Base-by-base conservation (phyloP, 1,140 invertebrate genomes). In the Drosophila tsacasi region DNA sequence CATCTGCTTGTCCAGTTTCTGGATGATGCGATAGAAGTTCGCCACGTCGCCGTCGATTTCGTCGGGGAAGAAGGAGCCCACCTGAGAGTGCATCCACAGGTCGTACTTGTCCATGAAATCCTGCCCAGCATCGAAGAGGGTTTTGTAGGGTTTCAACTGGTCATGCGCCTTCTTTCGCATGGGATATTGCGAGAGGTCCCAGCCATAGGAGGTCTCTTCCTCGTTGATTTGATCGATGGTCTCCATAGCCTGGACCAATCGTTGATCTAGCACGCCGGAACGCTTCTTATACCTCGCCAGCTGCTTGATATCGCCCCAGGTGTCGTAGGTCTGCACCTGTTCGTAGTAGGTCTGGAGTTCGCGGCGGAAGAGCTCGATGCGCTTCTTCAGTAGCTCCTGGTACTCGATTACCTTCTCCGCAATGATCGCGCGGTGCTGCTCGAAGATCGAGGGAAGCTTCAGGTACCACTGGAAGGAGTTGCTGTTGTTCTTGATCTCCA, bases 161-260 rank as follows among this genome's bases (percentile, higher is more conserved):
- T 97, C 97, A 66, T 95, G 95, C 2, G 95, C 94, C 87, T 95
- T 90, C 92, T 96, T 97, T 64, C 98, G 94, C 64, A 97, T 94
- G 1, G 98, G 97, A 95, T 99, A 99, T 60, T 97, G 95, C 0
- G 98, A 98, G 13, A 96, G 92, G 91, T 98, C 96, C 96, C 97
- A 99, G 15, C 96, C 96, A 93, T 98, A 99, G 35, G 97, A 95
- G 69, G 95, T 94, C 93, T 99, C 98, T 92, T 99, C 98, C 87
- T 96, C 96, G 92, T 99, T 99, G 79, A 99, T 98, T 62, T 95
- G 94, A 84, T 98, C 97, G 65, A 99, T 98, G 76, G 95, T 97
- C 42, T 96, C 95, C 90, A 97, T 95, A 12, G 97, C 98, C 8
- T 82, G 83, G 0, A 95, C 87, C 72, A 97, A 92, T 64, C 95